These are phyloP conservation scores for Idaea dimidiata DNA, from an alignment of 2,888 invertebrate species.

Conservation along the genomic window DNA sequence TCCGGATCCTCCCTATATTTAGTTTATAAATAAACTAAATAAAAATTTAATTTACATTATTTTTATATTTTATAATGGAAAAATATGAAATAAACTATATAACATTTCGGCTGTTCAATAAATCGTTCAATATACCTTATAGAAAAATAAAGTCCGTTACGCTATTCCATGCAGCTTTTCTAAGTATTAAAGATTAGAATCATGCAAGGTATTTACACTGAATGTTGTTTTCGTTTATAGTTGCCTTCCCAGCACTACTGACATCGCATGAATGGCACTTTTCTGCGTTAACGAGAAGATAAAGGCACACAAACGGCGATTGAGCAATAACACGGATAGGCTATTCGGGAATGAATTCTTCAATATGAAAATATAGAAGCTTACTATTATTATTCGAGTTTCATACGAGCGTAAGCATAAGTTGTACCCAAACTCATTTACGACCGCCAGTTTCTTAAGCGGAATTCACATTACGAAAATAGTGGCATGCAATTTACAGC, in stretches of 20 bases:
- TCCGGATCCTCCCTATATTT: too few species aligned
- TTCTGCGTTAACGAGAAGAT: slow-evolving; percentile 39
- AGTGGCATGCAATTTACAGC: too few species aligned
- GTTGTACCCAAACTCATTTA: too few species aligned
- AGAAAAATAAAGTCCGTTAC: too few species aligned
- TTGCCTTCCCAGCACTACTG: slow-evolving; percentile 17
- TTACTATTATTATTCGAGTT: neutral
- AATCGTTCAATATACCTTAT: too few species aligned
- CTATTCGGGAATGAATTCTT: slow-evolving; percentile 26
- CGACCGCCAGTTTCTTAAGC: neutral
- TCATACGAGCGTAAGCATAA: neutral
- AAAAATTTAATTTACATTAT: too few species aligned
- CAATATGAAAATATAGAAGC: slow-evolving; percentile 19
- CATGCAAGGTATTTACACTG: neutral
- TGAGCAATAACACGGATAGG: slow-evolving; percentile 39
- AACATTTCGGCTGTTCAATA: too few species aligned
- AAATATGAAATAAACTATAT: too few species aligned
- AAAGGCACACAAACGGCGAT: slow-evolving; percentile 36
- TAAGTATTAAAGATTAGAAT: neutral
- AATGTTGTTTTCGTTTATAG: slow-evolving; percentile 1
- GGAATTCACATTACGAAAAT: too few species aligned
- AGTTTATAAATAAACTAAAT: too few species aligned
- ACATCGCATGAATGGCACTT: slow-evolving; percentile 25
- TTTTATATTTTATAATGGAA: too few species aligned
- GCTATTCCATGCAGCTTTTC: neutral